A percentile compares a stretch with the other conserved stretches of the same genome.
phyloP scores from a whole-genome alignment of 2,113 vertebrate genomes.

The Zapus hudsonius region DNA sequence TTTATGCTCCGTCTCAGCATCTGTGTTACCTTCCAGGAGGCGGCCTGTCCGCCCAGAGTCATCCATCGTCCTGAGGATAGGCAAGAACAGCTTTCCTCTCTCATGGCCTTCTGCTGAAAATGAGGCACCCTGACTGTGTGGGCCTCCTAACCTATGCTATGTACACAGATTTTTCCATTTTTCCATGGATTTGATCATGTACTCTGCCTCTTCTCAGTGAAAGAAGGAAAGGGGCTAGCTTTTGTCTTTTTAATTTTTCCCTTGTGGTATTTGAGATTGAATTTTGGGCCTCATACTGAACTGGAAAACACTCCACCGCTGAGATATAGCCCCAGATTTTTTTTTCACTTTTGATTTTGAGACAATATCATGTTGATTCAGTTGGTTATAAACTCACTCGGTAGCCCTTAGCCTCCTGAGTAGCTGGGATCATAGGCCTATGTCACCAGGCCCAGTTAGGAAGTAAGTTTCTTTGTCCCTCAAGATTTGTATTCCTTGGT shows the following conservation, averaged over 20 bases:
- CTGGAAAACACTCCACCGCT: too few relatives aligned
- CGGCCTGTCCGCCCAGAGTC: neutral
- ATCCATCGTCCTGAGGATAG: neutral
- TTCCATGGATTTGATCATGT: neutral
- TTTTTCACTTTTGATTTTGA: too few relatives aligned
- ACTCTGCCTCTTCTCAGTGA: neutral
- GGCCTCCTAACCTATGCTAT: fast-evolving
- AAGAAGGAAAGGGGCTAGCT: neutral
- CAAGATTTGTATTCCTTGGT: neutral
- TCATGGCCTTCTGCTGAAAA: neutral
- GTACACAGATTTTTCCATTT: neutral
- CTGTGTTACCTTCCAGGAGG: neutral
- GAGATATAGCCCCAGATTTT: neutral
- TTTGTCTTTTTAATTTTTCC: neutral
- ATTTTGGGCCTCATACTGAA: neutral
- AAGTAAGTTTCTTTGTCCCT: neutral
- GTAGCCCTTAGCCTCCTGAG: neutral
- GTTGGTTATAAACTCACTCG: too few relatives aligned
- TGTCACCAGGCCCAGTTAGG: neutral
- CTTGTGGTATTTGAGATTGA: neutral
- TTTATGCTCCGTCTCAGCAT: constrained; percentile 11
- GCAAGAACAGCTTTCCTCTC: neutral
- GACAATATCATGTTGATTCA: too few relatives aligned
- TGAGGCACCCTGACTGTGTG: neutral
- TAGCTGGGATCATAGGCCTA: neutral